phyloP scores from a whole-genome alignment of 2,113 vertebrate genomes.

The Gallinago paraguaiae region DNA sequence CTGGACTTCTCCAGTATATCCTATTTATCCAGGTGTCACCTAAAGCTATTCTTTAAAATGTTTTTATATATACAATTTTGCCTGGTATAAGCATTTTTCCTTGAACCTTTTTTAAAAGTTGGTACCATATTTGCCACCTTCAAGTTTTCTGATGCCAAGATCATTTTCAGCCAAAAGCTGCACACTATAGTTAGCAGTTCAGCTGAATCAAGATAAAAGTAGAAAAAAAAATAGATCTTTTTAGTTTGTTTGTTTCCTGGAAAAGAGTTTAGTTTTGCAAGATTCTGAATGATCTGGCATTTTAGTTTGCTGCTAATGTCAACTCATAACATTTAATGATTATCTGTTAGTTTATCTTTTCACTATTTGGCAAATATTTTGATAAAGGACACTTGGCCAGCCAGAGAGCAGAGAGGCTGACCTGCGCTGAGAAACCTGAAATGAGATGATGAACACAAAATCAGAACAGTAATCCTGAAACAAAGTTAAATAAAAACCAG shows the following conservation, averaged over 20 bases:
- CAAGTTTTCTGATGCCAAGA: slow-evolving; percentile 25
- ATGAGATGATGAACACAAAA: neutral
- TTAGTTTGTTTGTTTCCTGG: neutral
- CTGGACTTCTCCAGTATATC: neutral
- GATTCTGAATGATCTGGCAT: slow-evolving; percentile 17
- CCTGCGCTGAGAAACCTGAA: neutral
- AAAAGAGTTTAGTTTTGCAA: neutral
- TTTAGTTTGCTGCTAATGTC: slow-evolving; percentile 22
- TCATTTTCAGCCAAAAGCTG: neutral
- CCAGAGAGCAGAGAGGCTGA: neutral
- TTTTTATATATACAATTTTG: neutral
- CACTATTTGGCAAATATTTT: neutral
- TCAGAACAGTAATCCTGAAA: neutral
- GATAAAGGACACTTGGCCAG: neutral
- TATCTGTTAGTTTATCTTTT: slow-evolving; percentile 34
- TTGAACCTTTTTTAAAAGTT: neutral
- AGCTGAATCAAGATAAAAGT: neutral
- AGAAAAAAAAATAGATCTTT: neutral
- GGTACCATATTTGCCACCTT: slow-evolving; percentile 14
- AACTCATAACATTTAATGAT: slow-evolving; percentile 1
- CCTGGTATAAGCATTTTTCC: slow-evolving; percentile 11
- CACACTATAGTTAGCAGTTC: neutral
- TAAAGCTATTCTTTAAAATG: neutral
- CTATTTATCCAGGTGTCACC: neutral
- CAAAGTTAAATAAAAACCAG: neutral